A percentile compares a stretch with the other conserved stretches of the same genome.
phyloP scores from a whole-genome alignment of 2,113 vertebrate genomes.

The Pangasianodon gigas region DNA sequence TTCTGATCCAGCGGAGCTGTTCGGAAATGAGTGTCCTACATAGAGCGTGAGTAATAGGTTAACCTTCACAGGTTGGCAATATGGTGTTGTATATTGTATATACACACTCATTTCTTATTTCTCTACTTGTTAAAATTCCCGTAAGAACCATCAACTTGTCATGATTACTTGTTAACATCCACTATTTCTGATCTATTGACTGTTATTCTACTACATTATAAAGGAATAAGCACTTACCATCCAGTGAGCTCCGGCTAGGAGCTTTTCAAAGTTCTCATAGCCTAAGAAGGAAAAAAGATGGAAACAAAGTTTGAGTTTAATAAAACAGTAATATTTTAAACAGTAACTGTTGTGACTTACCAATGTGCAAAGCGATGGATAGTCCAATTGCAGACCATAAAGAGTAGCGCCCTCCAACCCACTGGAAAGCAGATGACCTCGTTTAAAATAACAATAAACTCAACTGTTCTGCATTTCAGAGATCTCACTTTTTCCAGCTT shows the following conservation, averaged over 20 bases:
- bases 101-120: not conserved
- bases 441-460: conserved; percentile 3
- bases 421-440: conserved; percentile 70
- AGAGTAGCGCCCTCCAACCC: conserved; percentile 97
- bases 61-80: not conserved
- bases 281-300: conserved; percentile 62
- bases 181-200: not conserved
- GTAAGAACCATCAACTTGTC: not conserved
- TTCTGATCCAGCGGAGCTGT: conserved; percentile 88
- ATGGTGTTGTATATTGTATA: not conserved
- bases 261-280: conserved; percentile 85
- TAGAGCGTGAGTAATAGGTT: not conserved
- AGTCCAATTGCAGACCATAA: conserved; percentile 97
- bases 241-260: conserved; percentile 93
- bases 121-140: not conserved
- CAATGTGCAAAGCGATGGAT: conserved; percentile 95
- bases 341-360: conserved; percentile 65
- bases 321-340: not conserved
- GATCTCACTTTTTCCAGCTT: not conserved
- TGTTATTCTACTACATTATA: not conserved
- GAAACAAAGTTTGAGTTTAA: conserved; percentile 17
- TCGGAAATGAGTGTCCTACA: conserved; percentile 90
- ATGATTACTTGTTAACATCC: not conserved
- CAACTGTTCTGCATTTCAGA: not conserved
- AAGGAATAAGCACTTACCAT: conserved; percentile 80